Evolutionary conservation across 2,888 invertebrate species (phyloP).

Genomic region (Synanthedon tipuliformis): DNA sequence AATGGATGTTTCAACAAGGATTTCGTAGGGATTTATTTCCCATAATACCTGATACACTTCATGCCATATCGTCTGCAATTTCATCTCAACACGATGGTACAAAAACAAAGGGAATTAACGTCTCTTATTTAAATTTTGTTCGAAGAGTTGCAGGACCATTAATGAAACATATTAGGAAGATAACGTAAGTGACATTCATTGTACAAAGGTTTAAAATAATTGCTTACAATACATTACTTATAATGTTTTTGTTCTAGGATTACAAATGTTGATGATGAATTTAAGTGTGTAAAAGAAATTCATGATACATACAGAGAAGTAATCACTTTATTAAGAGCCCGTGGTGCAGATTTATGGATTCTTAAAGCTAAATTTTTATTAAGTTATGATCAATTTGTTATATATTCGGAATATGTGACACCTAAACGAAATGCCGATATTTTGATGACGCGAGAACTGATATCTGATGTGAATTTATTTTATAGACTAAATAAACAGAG

Average conservation of each 20-base stretch:
- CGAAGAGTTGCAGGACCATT: conserved; percentile 53
- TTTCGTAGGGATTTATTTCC: conserved; percentile 58
- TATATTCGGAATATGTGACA: conserved; percentile 35
- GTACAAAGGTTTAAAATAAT: too few species aligned
- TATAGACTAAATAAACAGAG: conserved; percentile 53
- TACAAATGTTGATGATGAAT: conserved; percentile 34
- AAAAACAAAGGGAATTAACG: conserved; percentile 50
- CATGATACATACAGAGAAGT: conserved; percentile 51
- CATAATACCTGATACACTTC: conserved; percentile 53
- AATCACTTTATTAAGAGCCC: conserved; percentile 35
- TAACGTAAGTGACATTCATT: conserved; percentile 26
- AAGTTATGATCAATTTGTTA: conserved; percentile 47
- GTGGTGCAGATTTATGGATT: conserved; percentile 43
- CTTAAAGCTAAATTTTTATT: conserved; percentile 47
- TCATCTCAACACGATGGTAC: conserved; percentile 23
- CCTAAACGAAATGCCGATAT: conserved; percentile 44
- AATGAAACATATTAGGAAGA: conserved; percentile 48
- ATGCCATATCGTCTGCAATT: conserved; percentile 39
- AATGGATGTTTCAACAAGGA: conserved; percentile 62
- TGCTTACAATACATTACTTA: neutral
- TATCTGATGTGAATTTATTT: conserved; percentile 30
- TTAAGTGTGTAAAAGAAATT: conserved; percentile 44
- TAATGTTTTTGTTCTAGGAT: conserved; percentile 21
- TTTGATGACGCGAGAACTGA: conserved; percentile 29
- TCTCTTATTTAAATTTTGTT: conserved; percentile 50